phyloP scores from a whole-genome alignment of 2,888 invertebrate species.

The Tricholauxania praeusta region DNA sequence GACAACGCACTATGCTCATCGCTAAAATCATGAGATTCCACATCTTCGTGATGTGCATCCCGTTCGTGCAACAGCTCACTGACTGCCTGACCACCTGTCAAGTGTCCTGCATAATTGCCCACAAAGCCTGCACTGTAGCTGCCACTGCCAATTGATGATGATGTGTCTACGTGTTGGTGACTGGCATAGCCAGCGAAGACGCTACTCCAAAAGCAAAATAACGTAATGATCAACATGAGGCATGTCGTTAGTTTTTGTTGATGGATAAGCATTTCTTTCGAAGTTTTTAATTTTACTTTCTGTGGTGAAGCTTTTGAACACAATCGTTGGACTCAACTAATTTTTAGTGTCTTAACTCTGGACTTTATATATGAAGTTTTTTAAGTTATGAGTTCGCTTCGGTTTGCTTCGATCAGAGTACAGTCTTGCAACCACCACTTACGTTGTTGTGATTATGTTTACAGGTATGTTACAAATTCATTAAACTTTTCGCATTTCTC shows the following conservation, averaged over 20 bases:
- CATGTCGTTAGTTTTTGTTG: constrained; percentile 10
- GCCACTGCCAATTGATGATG: constrained; percentile 47
- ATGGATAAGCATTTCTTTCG: constrained; percentile 5
- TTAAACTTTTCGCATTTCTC: constrained; percentile 21
- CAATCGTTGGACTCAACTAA: constrained; percentile 32
- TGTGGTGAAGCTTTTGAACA: neutral
- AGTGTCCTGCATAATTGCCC: constrained; percentile 54
- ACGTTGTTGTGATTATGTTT: too few species aligned
- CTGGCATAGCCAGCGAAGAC: constrained; percentile 13
- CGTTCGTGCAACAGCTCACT: constrained; percentile 49
- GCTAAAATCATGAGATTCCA: constrained; percentile 49
- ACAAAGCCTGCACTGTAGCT: constrained; percentile 51
- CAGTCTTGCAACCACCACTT: neutral
- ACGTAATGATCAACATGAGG: neutral
- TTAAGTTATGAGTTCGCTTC: neutral
- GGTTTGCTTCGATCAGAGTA: constrained; percentile 19
- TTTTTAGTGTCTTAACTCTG: constrained; percentile 15
- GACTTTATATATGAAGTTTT: constrained; percentile 30
- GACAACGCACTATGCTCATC: constrained; percentile 41
- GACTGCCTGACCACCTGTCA: constrained; percentile 52
- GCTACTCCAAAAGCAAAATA: neutral
- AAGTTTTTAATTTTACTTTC: neutral
- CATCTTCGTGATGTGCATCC: constrained; percentile 18
- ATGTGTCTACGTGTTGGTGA: neutral
- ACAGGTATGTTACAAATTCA: too few species aligned